Conservation (phyloP, 2,797 vertebrate species). For the Balearica regulorum region DNA sequence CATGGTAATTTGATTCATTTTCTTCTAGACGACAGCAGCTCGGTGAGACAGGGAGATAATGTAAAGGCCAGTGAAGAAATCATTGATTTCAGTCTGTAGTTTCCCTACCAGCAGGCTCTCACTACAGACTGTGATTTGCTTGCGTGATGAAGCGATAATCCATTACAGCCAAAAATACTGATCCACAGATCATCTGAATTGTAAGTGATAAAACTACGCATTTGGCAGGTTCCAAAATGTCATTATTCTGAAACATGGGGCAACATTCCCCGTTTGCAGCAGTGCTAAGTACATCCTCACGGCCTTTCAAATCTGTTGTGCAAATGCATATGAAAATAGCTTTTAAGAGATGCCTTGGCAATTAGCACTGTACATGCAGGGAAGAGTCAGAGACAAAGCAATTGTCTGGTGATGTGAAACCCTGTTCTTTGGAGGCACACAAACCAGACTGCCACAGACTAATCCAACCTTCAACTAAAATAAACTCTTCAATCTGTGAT, state of each 20-base stretch:
- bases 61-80: neutral
- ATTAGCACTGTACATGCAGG: neutral
- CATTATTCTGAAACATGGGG: neutral
- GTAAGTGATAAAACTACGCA: neutral
- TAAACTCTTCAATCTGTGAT: fast-evolving
- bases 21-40: neutral
- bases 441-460: neutral
- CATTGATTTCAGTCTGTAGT: neutral
- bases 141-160: neutral
- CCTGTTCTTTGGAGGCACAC: neutral
- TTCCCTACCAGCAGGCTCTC: neutral
- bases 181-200: neutral
- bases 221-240: neutral
- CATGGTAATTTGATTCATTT: neutral
- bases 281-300: neutral
- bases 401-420: neutral
- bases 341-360: neutral
- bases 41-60: neutral
- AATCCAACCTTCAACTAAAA: neutral
- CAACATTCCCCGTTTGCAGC: neutral
- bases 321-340: neutral
- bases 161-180: neutral
- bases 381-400: neutral
- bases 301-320: neutral
- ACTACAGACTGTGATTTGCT: neutral